Conservation (phyloP, 1,140 invertebrate genomes). For the Lasioglossum baleicum region DNA sequence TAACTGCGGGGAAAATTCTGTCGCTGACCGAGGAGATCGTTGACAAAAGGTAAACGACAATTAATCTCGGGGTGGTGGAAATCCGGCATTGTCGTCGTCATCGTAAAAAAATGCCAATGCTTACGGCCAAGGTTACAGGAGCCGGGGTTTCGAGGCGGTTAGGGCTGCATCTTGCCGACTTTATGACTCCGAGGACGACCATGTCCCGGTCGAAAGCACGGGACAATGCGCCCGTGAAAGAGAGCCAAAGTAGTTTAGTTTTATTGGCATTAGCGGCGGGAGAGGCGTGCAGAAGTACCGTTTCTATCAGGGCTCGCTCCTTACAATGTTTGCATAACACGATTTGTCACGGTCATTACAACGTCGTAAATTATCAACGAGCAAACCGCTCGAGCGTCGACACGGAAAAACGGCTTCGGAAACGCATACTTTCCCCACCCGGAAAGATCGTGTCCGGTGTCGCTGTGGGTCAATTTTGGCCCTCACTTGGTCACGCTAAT, state of each 20-base stretch:
- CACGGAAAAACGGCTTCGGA: constrained; percentile 15
- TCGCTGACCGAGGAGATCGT: neutral
- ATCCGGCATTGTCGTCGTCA: neutral
- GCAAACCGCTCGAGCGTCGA: neutral
- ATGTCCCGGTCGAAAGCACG: neutral
- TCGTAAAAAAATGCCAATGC: constrained; percentile 12
- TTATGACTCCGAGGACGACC: constrained; percentile 52
- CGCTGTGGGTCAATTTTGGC: too few relatives aligned
- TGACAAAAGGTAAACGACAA: neutral
- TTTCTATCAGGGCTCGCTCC: constrained; percentile 71
- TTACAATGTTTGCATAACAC: constrained; percentile 76
- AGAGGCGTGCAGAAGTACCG: constrained; percentile 50
- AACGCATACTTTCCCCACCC: constrained; percentile 30
- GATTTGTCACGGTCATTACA: constrained; percentile 76
- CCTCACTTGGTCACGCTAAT: too few relatives aligned
- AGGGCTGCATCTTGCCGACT: constrained; percentile 56
- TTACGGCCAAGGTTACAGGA: constrained; percentile 37
- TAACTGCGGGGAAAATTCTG: neutral
- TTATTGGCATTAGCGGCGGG: constrained; percentile 67
- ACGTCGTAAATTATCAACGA: constrained; percentile 71
- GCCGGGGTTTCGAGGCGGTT: constrained; percentile 41
- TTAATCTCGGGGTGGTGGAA: neutral
- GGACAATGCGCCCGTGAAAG: constrained; percentile 24
- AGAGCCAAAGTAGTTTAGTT: constrained; percentile 67
- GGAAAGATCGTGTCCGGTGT: neutral